These are phyloP conservation scores for Drosophila sp. DNA, from an alignment of 1,140 invertebrate species.

Conservation along the genomic window DNA sequence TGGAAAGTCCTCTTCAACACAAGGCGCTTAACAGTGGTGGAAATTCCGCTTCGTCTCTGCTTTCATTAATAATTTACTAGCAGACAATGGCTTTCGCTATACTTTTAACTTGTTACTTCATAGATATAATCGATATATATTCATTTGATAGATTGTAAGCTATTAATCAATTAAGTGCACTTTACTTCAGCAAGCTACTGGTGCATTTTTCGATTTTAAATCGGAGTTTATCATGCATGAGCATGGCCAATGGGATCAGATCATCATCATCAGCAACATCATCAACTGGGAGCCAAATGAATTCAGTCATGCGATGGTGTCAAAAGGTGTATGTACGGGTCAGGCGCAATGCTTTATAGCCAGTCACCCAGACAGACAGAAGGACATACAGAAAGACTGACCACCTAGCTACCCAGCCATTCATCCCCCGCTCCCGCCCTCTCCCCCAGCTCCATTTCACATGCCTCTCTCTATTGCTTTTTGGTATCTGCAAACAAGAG, in stretches of 20 bases:
- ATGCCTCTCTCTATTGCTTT: conserved; percentile 22
- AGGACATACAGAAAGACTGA: neutral
- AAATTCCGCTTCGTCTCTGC: too few species aligned
- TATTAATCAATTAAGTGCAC: too few species aligned
- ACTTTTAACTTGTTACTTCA: too few species aligned
- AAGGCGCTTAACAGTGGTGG: too few species aligned
- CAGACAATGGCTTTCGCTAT: too few species aligned
- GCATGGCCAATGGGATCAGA: neutral
- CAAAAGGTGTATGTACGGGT: conserved; percentile 63
- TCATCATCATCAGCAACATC: conserved; percentile 28
- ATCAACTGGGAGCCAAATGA: conserved; percentile 31
- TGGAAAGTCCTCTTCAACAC: too few species aligned
- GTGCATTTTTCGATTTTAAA: conserved; percentile 5
- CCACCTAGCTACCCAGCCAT: neutral
- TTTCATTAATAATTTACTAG: too few species aligned
- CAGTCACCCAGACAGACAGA: neutral
- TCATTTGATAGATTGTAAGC: too few species aligned
- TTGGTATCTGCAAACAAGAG: conserved; percentile 56
- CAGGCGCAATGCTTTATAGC: conserved; percentile 40
- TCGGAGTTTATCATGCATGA: conserved; percentile 16
- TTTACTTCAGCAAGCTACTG: neutral
- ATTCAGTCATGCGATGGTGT: conserved; percentile 62
- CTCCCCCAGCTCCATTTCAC: neutral
- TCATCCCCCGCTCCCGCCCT: neutral
- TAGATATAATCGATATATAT: too few species aligned